A percentile compares a stretch with the other conserved stretches of the same genome.
phyloP scores from a whole-genome alignment of 2,797 vertebrate species.

The Psittacula derbiana region DNA sequence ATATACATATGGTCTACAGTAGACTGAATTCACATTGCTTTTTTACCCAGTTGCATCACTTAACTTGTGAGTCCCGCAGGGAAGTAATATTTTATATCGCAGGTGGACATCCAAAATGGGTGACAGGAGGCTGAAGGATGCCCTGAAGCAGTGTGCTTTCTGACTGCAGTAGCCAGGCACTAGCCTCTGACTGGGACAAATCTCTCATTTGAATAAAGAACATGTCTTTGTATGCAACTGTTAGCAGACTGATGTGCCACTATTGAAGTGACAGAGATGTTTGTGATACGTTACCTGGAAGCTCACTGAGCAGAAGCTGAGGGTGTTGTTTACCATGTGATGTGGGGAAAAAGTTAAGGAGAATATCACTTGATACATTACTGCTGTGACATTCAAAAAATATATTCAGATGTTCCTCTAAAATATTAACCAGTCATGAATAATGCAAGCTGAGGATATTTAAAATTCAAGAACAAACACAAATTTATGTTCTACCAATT shows the following conservation, averaged over 20 bases:
- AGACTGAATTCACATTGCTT: neutral
- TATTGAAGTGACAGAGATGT: neutral
- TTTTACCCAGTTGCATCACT: neutral
- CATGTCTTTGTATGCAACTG: neutral
- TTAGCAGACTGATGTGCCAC: neutral
- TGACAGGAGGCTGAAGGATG: neutral
- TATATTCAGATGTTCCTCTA: conserved; percentile 8
- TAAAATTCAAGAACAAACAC: conserved; percentile 47
- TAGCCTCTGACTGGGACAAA: neutral
- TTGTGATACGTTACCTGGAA: neutral
- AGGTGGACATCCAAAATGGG: neutral
- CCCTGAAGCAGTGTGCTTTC: neutral
- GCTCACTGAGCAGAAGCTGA: neutral
- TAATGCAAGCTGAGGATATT: neutral
- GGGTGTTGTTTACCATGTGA: neutral
- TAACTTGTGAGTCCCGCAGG: neutral
- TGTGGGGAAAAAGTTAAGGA: neutral
- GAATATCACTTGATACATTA: neutral
- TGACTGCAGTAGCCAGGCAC: neutral
- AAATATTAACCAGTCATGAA: conserved; percentile 51
- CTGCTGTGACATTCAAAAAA: neutral
- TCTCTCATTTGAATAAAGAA: neutral
- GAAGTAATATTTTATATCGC: neutral
- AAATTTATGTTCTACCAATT: conserved; percentile 21
- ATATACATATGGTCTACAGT: neutral